Evolutionary conservation across 2,888 invertebrate species (phyloP), one percentile per base, ranked within the genome.

Genomic region (Euspilapteryx auroguttella): DNA sequence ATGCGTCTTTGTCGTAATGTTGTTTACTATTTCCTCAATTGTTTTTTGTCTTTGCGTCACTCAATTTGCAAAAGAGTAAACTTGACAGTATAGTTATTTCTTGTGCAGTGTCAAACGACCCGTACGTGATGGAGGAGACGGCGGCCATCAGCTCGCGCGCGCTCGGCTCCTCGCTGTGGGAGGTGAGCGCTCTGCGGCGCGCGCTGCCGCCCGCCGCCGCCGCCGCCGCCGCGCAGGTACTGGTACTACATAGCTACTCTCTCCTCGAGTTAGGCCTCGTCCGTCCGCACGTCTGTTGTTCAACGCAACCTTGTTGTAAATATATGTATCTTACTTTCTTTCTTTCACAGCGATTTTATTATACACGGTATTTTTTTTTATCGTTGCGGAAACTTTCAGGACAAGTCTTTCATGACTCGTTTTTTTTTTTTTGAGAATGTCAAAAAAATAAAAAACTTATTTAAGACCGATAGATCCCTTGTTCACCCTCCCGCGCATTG

Each of bases 141-240:
- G 87, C 91, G 53, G 91, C 93, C 1, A 55, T 79, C 2, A 82
- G 86, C 44, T 86, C 91, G 6, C 82, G 84, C 39, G 98, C 97
- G 1, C 69, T 92, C 4, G 83, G 89, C 35, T 94, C 95, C 48
- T 92, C 90, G 26, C 78, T 98, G 30, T 98, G 97, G 97, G 97
- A 98, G 77, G 79, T 94, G 34, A 80, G 84, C 41, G 83, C 87
- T 8, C 71, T 95, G 36, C 46, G 50, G n/a, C 42, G 56, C 1
- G 62, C 62, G 54, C 45, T 39, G 36, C 40, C 44, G 40, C 89
- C 92, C 3, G 79, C 79, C 33, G 84, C 93, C 6, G 80, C 86
- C 11, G 78, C 78, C 25, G 85, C 87, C 1, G 91, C 93, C 1
- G 52, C 46, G 9, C 73, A 79, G 37, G 86, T 87, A 39, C 83